Base-by-base conservation (phyloP, 2,797 vertebrate genomes). In the Epinephelus coioides region DNA sequence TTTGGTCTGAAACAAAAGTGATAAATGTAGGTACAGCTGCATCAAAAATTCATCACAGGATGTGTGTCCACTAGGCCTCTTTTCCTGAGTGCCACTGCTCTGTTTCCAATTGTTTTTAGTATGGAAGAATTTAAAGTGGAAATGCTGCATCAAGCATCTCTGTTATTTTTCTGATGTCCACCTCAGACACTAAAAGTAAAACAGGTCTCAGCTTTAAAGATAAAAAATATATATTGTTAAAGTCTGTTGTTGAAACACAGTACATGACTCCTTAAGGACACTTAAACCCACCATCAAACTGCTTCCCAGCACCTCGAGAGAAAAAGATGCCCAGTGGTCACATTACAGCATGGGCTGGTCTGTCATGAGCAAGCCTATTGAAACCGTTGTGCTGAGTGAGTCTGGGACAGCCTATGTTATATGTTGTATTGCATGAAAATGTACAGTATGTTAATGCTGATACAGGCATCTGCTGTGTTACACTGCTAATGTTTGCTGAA, bases 251-350 rank as follows among this genome's bases (percentile, higher is more conserved):
- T 74, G 27, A 82, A 80, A 21, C 53, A 27, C 17, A 82, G n/a
- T 46, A 43, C 23, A 50, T 54, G 47, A 59, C 54, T 79, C 23
- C 23, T 46, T 12, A 34, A 3, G 56, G 55, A 68, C 54, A 57
- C 47, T 61, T 51, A 65, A 70, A 64, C 27, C 44, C 17, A 77
- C 79, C 56, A 71, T 73, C 44, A 54, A 30, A 43, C 56, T 51
- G 70, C 68, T 64, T 82, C 49, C 51, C 40, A 25, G 66, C 59
- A 76, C 69, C 47, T 62, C 14, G 25, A 77, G 30, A 87, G 78
- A 83, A 86, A 83, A 88, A 87, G 82, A 84, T 67, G 73, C 77
- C 88, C 73, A 80, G 81, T 90, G 85, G 86, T 88, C 88, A 92
- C 81, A 46, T 69, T 38, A 76, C 73, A 82, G 69, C 69, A 38